Evolutionary conservation across 2,888 invertebrate genomes (phyloP).

Genomic region (Agonopterix subpropinquella): DNA sequence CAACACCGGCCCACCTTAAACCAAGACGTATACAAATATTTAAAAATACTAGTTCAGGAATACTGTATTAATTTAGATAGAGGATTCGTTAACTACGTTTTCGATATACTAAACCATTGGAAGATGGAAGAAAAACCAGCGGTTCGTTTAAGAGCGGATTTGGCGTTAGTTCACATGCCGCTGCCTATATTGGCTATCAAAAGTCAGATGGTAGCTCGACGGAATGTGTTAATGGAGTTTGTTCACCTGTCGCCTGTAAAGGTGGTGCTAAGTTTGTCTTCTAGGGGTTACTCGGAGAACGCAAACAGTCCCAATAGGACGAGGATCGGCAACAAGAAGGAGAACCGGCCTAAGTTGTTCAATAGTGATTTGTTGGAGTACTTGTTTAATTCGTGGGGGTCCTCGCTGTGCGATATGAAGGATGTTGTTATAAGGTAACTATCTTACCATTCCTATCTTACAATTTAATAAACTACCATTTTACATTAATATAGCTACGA

Average conservation of each 20-base stretch:
- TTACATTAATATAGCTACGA: too few relatives aligned
- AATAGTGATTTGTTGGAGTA: constrained; percentile 78
- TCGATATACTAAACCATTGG: constrained; percentile 78
- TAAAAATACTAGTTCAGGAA: constrained; percentile 80
- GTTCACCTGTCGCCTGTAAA: constrained; percentile 77
- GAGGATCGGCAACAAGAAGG: constrained; percentile 49
- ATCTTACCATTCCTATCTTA: too few relatives aligned
- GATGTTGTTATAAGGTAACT: constrained; percentile 79
- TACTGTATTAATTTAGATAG: constrained; percentile 82
- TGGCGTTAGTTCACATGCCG: constrained; percentile 77
- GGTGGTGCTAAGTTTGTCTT: constrained; percentile 77
- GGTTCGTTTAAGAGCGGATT: constrained; percentile 70
- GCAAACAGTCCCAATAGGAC: constrained; percentile 40
- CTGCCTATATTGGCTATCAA: constrained; percentile 64
- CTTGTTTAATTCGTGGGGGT: constrained; percentile 78
- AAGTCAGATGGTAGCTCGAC: constrained; percentile 47
- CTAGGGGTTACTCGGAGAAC: constrained; percentile 55
- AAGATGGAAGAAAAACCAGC: constrained; percentile 75
- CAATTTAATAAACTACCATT: too few relatives aligned
- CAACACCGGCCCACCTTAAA: constrained; percentile 63
- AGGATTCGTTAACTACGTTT: constrained; percentile 78
- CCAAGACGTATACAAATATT: constrained; percentile 76
- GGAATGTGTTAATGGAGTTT: constrained; percentile 69
- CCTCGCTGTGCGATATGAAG: constrained; percentile 79
- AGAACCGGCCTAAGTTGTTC: constrained; percentile 66